Evolutionary conservation across 2,113 vertebrate species (phyloP).

Genomic region (Henicopernis longicauda): DNA sequence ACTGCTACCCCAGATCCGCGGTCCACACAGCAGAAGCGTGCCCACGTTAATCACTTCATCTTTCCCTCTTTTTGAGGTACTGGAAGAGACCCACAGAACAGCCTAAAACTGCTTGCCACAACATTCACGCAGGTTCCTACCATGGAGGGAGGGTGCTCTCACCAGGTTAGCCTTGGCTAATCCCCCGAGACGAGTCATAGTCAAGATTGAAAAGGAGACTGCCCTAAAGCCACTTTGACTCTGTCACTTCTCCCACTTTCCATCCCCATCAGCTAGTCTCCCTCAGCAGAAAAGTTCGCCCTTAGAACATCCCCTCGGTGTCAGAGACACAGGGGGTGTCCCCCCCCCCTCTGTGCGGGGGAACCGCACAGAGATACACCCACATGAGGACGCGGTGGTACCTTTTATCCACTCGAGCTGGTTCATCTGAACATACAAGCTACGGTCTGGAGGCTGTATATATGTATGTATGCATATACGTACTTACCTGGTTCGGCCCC

Average conservation of each 20-base stretch:
- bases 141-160: not conserved
- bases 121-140: not conserved
- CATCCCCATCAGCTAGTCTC: not conserved
- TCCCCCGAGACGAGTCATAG: not conserved
- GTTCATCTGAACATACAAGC: not conserved
- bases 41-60: not conserved
- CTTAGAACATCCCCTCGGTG: not conserved
- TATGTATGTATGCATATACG: fast-evolving
- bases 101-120: not conserved
- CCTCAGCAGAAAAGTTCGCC: not conserved
- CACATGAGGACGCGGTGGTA: not conserved
- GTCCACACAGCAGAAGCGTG: not conserved
- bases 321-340: too few relatives aligned
- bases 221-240: not conserved
- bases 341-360: too few relatives aligned
- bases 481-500: not conserved
- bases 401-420: not conserved
- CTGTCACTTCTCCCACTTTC: not conserved
- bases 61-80: not conserved
- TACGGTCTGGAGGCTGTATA: not conserved
- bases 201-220: not conserved
- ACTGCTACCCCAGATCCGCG: not conserved
- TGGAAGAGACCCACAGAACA: not conserved
- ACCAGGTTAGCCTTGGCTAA: not conserved
- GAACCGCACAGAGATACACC: not conserved